phyloP scores from a whole-genome alignment of 2,888 invertebrate genomes.

The Drosophila setosimentum region DNA sequence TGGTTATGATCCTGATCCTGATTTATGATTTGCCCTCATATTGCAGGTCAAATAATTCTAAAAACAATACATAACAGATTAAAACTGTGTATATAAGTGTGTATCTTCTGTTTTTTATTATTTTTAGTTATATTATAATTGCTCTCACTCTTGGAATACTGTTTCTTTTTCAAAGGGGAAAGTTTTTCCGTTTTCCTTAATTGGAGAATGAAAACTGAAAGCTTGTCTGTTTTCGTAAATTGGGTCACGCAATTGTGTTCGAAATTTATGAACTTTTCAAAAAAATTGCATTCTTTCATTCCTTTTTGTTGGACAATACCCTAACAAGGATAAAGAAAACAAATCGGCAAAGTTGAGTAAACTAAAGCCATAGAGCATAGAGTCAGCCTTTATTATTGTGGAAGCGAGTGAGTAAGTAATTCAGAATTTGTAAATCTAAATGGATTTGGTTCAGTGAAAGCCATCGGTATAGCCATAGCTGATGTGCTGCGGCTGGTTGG shows the following conservation, averaged over 20 bases:
- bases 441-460: conserved; percentile 59
- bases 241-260: background rate
- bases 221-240: background rate
- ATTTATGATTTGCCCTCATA: background rate
- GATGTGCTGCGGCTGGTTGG: conserved; percentile 82
- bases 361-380: conserved; percentile 28
- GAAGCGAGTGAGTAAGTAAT: conserved; percentile 3
- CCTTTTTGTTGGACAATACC: background rate
- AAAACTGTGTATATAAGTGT: too few relatives aligned
- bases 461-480: conserved; percentile 71
- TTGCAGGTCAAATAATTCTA: rapidly evolving
- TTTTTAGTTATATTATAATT: background rate
- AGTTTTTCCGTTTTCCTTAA: background rate
- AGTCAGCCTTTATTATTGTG: conserved; percentile 66
- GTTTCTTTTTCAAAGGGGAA: background rate
- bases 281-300: background rate
- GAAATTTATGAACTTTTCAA: background rate
- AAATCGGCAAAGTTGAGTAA: conserved; percentile 8
- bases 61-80: background rate
- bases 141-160: background rate
- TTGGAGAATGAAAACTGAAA: background rate
- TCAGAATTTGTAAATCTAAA: conserved; percentile 2
- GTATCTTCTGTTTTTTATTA: background rate
- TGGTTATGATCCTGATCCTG: background rate
- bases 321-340: background rate